Evolutionary conservation across 2,888 invertebrate genomes (phyloP), one percentile per base, ranked within the genome.

Genomic region (Strigamia maritima): DNA sequence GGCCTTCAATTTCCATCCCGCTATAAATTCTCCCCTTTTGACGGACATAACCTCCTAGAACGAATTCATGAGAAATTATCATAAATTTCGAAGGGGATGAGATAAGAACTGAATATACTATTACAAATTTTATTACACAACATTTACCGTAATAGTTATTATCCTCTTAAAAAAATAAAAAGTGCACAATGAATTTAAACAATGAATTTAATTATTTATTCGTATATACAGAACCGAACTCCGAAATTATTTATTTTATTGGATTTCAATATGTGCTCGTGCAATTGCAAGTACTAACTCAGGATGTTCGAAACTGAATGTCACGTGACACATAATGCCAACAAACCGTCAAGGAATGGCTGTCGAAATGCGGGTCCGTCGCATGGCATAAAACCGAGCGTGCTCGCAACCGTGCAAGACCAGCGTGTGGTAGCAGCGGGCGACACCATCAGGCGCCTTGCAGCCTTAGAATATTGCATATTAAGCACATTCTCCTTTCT

Each of bases 391-490:
- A 60, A 60, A 60, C 22, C 22, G 60, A 60, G 60, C 60, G 60
- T 22, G 60, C 60, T 60, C 60, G 60, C 60, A 49, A 49, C n/a
- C 49, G 60, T 60, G 60, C 60, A 60, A 19, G 12, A 60, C 22
- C 60, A 24, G 60, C 60, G 60, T 60, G 60, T 60, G 60, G 60
- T 60, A 60, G 60, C 60, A 60, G 60, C 60, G 60, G 60, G 60
- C 60, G 60, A 60, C 22, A 60, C 60, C 60, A 60, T 60, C 60
- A 60, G 60, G 60, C 60, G 60, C 60, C 60, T 19, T 49, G 19
- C 49, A 49, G 49, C 49, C 49, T 60, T 60, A 60, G 60, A 60
- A 60, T 60, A 60, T 60, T 60, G 60, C 60, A 60, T 60, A 60
- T 22, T 60, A 60, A 60, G 60, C 60, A 44, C 44, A 60, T 60